Conservation (phyloP, 2,888 invertebrate genomes). For the Blastobasis adustella region DNA sequence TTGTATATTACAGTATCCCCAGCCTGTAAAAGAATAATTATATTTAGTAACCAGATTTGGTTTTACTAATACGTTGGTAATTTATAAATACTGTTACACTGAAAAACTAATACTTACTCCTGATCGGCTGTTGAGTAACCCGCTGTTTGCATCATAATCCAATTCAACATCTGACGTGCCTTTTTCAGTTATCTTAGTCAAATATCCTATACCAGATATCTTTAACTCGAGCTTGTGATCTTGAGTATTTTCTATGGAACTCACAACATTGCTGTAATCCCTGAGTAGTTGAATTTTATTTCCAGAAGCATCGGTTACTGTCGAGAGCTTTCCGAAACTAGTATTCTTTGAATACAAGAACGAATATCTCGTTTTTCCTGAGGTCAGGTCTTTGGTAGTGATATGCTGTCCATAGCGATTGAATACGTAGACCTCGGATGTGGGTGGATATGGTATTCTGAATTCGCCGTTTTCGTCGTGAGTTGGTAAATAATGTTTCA, state of each 20-base stretch:
- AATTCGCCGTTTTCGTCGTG: conserved; percentile 94
- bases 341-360: conserved; percentile 98
- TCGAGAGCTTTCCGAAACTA: conserved; percentile 94
- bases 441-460: conserved; percentile 93
- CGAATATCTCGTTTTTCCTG: conserved; percentile 95
- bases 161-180: conserved; percentile 92
- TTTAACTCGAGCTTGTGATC: conserved; percentile 94
- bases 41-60: neutral
- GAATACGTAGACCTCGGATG: conserved; percentile 94
- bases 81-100: neutral
- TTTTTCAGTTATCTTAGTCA: conserved; percentile 91
- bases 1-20: conserved; percentile 93
- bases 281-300: conserved; percentile 93
- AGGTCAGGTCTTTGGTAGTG: conserved; percentile 93
- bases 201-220: conserved; percentile 93
- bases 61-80: neutral
- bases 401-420: conserved; percentile 97
- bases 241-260: conserved; percentile 95
- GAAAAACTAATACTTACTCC: conserved; percentile 72
- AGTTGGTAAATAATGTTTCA: conserved; percentile 90
- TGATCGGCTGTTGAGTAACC: conserved; percentile 88
- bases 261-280: conserved; percentile 94
- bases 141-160: conserved; percentile 92
- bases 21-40: conserved; percentile 68
- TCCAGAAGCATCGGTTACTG: conserved; percentile 95